Evolutionary conservation across 2,888 invertebrate genomes (phyloP), one percentile per base, ranked within the genome.

Genomic region (Tethea ocularis): DNA sequence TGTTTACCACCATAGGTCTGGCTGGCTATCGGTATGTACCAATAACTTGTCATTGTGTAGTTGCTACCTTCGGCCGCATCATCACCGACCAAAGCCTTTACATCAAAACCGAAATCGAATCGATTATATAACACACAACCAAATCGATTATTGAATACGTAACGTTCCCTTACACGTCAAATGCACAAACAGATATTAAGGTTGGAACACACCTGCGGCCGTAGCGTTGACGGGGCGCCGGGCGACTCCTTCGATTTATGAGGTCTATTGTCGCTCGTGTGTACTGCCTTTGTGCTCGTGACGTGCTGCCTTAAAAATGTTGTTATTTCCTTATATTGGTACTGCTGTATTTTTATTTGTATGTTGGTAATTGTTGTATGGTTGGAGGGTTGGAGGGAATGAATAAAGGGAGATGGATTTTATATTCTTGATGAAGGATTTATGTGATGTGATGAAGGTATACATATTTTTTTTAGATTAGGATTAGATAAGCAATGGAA

Each of bases 131-230:
- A 20, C 7, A 46, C 20, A 46, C 20, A 38, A 38, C n/a, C 38
- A 46, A 46, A 46, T 20, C 46, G 10, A 46, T 41, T 41, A n/a
- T 46, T 20, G 20, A 46, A 46, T 38, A 38, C 6, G n/a, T 20
- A 46, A 20, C 1, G 10, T 38, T 46, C 46, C 38, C 6, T 46
- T 20, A 46, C 20, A 46, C 10, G 46, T 46, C 46, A 46, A 20
- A 46, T 38, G 46, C 46, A 46, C 7, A 46, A 13, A 29, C 22
- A 38, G 26, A 52, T 41, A 54, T 29, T 54, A 13, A 29, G 68
- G 54, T 51, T 63, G 63, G 11, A 55, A 20, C 56, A 62, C 72
- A 72, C 69, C 72, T 73, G 73, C 60, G 69, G 3, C 33, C 61
- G 68, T 58, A 55, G 58, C 72, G 71, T 69, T 64, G 64, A 67